Conservation (phyloP, 1,140 invertebrate species). For the Pseudomyrmex sp. region DNA sequence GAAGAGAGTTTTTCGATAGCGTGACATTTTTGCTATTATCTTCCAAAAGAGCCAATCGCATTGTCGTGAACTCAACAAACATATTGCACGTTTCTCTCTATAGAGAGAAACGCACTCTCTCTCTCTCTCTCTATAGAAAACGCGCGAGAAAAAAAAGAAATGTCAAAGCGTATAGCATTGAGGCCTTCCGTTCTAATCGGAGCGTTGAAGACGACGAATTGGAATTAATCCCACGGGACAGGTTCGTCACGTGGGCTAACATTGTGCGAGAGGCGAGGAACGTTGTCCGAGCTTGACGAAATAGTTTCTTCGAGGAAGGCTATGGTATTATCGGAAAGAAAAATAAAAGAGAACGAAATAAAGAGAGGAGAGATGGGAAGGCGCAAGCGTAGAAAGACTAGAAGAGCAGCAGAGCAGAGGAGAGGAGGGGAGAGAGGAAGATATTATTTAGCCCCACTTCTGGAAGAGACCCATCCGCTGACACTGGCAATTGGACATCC, state of each 20-base stretch:
- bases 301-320: background rate
- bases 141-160: background rate
- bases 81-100: background rate
- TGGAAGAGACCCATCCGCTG: constrained; percentile 96
- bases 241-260: background rate
- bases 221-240: background rate
- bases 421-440: too few species aligned
- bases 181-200: constrained; percentile 30
- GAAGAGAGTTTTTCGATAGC: background rate
- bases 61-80: constrained; percentile 6
- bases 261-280: constrained; percentile 10
- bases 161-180: constrained; percentile 33
- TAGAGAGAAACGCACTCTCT: too few species aligned
- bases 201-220: background rate
- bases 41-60: background rate
- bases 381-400: background rate
- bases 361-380: background rate
- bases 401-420: too few species aligned
- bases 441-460: constrained; percentile 91
- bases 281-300: constrained; percentile 18
- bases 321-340: too few species aligned
- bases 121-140: background rate
- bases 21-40: background rate
- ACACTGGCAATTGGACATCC: constrained; percentile 96
- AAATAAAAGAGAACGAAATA: background rate